A percentile compares a stretch with the other conserved stretches of the same genome.
phyloP scores from a whole-genome alignment of 2,888 invertebrate species.

The Melitaea athalia region DNA sequence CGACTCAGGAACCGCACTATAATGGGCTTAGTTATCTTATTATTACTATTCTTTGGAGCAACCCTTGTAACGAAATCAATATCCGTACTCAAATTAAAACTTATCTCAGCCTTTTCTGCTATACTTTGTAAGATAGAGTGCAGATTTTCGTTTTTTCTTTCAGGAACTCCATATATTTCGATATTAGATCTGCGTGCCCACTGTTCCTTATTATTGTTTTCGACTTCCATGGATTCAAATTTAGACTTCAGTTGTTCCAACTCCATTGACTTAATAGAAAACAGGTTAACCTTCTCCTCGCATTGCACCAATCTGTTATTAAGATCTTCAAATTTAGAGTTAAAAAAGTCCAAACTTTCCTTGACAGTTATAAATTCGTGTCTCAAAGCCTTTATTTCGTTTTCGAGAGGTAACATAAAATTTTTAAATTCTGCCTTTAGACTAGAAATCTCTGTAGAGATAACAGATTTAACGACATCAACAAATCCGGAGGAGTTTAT shows the following conservation, averaged over 20 bases:
- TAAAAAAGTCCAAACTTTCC: background rate
- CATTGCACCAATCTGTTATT: background rate
- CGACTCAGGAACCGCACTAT: no score
- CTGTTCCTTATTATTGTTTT: background rate
- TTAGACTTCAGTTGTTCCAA: background rate
- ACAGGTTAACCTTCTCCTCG: background rate
- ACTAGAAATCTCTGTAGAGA: no score
- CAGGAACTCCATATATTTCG: slow-evolving; percentile 8
- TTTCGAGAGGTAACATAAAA: no score
- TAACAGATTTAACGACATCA: no score
- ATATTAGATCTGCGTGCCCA: slow-evolving; percentile 1
- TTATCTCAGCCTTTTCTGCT: background rate
- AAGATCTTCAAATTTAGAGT: background rate
- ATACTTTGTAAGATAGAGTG: background rate
- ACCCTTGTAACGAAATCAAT: slow-evolving; percentile 6
- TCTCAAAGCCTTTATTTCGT: no score
- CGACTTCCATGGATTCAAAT: background rate
- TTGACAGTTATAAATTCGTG: no score
- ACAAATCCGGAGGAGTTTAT: no score
- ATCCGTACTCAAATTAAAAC: background rate
- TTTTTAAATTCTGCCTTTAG: no score
- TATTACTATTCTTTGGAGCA: background rate
- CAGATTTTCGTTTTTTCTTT: slow-evolving; percentile 1
- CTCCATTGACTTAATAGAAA: background rate
- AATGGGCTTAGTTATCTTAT: no score